These are phyloP conservation scores for Microtus pennsylvanicus DNA, from an alignment of 2,113 vertebrate species.

Conservation along the genomic window DNA sequence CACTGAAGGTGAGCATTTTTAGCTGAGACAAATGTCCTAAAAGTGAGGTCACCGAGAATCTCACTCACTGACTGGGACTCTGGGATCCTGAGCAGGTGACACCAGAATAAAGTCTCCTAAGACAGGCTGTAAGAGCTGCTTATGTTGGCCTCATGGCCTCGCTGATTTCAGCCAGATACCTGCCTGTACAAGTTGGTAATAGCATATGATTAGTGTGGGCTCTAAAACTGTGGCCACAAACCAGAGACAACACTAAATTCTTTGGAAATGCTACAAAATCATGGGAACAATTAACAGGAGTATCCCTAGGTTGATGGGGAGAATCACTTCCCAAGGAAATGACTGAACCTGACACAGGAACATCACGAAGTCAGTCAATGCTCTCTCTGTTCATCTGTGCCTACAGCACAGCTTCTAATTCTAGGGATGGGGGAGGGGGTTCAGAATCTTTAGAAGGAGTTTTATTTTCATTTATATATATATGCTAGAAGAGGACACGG, in stretches of 20 bases:
- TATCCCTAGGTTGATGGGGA: neutral
- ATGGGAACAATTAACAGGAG: rapidly evolving
- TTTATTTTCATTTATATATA: neutral
- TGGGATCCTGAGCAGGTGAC: neutral
- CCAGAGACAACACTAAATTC: neutral
- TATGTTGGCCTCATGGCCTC: rapidly evolving
- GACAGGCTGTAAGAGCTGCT: neutral
- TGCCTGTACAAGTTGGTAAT: neutral
- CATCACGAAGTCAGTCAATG: neutral
- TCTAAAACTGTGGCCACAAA: neutral
- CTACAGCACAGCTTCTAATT: neutral
- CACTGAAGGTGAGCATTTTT: neutral
- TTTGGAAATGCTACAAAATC: neutral
- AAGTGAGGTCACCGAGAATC: neutral
- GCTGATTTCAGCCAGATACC: rapidly evolving
- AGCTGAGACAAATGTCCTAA: neutral
- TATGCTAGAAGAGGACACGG: neutral
- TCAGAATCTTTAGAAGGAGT: neutral
- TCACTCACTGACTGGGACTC: neutral
- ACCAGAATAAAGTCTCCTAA: neutral
- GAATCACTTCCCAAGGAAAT: neutral
- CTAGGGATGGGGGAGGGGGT: neutral
- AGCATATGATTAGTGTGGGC: neutral
- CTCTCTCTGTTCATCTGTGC: neutral
- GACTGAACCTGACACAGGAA: too few species aligned